phyloP scores from a whole-genome alignment of 2,113 vertebrate species.

The Myocastor coypus region DNA sequence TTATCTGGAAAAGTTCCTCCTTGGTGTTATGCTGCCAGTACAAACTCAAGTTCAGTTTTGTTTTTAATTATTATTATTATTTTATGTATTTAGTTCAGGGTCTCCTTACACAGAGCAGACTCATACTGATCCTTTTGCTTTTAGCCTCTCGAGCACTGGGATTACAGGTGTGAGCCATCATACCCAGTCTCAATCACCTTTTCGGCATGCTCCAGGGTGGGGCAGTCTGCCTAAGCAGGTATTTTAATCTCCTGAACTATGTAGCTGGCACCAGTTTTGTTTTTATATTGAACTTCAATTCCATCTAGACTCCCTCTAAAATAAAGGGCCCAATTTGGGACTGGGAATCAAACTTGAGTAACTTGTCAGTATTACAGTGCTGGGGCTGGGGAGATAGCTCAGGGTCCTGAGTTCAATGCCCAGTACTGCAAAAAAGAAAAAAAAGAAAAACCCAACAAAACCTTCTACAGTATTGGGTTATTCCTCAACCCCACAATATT shows the following conservation, averaged over 20 bases:
- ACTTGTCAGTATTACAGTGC: neutral
- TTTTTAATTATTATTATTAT: neutral
- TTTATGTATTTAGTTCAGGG: no score
- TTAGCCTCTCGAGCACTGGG: no score
- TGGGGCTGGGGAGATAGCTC: neutral
- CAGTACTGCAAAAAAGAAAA: no score
- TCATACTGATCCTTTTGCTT: no score
- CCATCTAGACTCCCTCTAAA: neutral
- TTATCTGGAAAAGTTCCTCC: conserved; percentile 27
- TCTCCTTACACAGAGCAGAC: no score
- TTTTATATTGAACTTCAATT: conserved; percentile 8
- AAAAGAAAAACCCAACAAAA: no score
- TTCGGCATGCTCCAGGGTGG: no score
- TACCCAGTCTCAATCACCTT: no score
- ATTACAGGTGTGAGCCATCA: no score
- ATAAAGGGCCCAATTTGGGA: neutral
- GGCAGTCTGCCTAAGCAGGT: no score
- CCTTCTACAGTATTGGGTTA: neutral
- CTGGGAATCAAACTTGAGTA: neutral
- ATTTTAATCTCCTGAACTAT: no score
- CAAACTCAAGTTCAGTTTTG: neutral
- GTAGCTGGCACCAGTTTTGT: neutral
- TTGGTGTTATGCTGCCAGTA: neutral
- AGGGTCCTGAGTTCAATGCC: no score
- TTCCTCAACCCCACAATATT: neutral